Percentiles rank a stretch among this genome's conserved stretches.
These are phyloP conservation scores for Hyaena hyaena DNA, from an alignment of 2,113 vertebrate species.

Conservation along the genomic window DNA sequence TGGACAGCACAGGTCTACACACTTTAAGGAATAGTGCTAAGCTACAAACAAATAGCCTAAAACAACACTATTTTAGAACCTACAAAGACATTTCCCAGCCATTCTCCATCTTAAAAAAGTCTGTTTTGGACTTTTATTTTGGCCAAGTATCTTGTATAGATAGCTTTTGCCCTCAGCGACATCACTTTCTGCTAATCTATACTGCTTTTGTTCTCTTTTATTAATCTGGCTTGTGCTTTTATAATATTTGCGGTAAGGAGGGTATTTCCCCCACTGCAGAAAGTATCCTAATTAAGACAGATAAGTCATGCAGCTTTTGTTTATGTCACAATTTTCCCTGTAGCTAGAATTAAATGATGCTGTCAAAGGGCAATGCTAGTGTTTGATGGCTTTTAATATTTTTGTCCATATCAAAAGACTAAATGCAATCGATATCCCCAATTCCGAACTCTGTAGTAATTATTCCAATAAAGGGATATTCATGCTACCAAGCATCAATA, in stretches of 20 bases:
- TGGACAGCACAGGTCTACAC: not conserved
- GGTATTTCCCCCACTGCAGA: conserved; percentile 35
- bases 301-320: conserved; percentile 65
- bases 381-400: conserved; percentile 83
- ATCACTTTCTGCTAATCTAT: not conserved
- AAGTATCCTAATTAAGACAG: conserved; percentile 76
- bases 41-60: not conserved
- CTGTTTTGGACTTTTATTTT: conserved; percentile 26
- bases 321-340: conserved; percentile 76
- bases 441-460: conserved; percentile 76
- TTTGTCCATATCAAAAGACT: conserved; percentile 73
- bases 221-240: conserved; percentile 36
- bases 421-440: conserved; percentile 78
- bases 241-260: conserved; percentile 45
- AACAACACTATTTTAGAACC: not conserved
- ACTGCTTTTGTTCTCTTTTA: conserved; percentile 20
- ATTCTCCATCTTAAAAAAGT: not conserved
- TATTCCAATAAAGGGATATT: conserved; percentile 79
- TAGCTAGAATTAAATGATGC: conserved; percentile 77
- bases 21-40: not conserved
- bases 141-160: not conserved
- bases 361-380: conserved; percentile 76
- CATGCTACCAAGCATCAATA: conserved; percentile 73
- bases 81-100: not conserved
- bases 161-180: not conserved